phyloP scores from a whole-genome alignment of 2,113 vertebrate genomes.

The Eublepharis macularius region DNA sequence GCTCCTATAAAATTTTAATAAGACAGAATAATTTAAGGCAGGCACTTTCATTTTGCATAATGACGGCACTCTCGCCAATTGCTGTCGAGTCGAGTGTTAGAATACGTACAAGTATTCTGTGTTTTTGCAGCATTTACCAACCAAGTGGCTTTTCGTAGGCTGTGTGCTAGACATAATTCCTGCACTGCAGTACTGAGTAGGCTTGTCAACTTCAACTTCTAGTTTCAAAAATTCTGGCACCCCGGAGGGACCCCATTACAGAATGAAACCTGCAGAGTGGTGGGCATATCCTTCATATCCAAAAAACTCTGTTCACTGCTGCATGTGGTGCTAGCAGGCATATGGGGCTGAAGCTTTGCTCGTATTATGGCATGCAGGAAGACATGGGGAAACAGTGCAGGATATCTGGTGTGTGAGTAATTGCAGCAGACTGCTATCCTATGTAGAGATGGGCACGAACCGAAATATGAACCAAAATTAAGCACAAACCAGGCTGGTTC shows the following conservation, averaged over 20 bases:
- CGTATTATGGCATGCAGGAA: background rate
- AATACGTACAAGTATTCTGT: background rate
- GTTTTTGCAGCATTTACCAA: background rate
- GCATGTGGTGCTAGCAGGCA: background rate
- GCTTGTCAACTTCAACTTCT: background rate
- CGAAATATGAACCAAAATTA: no score
- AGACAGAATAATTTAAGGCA: constrained; percentile 1
- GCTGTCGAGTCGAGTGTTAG: background rate
- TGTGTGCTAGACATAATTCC: background rate
- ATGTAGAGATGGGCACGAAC: no score
- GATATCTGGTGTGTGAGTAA: background rate
- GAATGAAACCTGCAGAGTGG: background rate
- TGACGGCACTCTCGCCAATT: background rate
- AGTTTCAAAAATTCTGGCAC: background rate
- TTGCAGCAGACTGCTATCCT: background rate
- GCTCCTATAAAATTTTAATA: background rate
- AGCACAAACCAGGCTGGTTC: no score
- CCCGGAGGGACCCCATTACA: background rate
- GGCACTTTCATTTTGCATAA: background rate
- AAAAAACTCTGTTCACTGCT: background rate
- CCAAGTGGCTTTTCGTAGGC: background rate
- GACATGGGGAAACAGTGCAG: background rate
- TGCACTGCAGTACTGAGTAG: background rate
- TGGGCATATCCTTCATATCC: no score
- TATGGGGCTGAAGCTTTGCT: background rate